Conservation (phyloP, 37 sponge, comb jelly and placozoan genomes). For the Mnemiopsis leidyi region DNA sequence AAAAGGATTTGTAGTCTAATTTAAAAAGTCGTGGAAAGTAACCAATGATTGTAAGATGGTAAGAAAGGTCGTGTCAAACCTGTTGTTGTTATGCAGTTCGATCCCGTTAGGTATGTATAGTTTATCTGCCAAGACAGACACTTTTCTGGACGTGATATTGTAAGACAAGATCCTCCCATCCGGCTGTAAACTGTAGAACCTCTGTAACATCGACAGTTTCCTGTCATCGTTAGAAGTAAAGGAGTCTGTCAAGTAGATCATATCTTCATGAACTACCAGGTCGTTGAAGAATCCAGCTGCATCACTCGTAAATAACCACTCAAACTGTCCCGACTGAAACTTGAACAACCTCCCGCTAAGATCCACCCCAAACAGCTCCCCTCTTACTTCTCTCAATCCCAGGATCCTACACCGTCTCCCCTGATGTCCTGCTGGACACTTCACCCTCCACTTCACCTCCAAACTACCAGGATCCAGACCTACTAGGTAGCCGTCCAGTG, state of each 20-base stretch:
- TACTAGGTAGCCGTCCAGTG: constrained; percentile 1
- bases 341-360: neutral
- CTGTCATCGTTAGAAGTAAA: neutral
- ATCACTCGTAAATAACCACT: neutral
- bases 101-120: constrained; percentile 48
- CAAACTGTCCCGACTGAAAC: neutral
- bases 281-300: constrained; percentile 59
- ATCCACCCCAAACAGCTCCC: neutral
- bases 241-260: constrained; percentile 39
- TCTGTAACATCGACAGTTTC: neutral
- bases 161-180: neutral
- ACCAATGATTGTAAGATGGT: too few species aligned
- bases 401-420: neutral
- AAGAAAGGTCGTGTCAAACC: neutral
- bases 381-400: neutral
- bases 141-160: neutral
- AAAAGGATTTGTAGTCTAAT: too few species aligned
- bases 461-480: neutral
- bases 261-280: neutral
- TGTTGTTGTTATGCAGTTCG: constrained; percentile 12
- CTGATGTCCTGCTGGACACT: neutral
- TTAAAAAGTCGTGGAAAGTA: too few species aligned
- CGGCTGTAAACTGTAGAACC: constrained; percentile 5
- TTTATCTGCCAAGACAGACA: neutral
- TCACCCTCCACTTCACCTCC: neutral